Evolutionary conservation across 2,888 invertebrate genomes (phyloP).

Genomic region (Eristalis pertinax): DNA sequence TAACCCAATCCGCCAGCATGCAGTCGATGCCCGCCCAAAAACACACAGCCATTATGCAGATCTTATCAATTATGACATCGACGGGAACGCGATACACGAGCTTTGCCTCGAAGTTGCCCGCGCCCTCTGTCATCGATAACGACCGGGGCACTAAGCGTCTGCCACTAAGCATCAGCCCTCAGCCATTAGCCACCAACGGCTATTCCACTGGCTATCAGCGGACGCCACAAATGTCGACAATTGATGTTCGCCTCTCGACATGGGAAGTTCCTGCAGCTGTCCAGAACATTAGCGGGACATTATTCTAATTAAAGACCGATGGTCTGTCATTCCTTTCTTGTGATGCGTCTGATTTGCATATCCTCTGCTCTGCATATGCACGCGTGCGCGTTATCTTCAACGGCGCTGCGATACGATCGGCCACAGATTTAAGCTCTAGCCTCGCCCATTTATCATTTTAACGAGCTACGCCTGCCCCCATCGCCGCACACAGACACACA

Average conservation of each 20-base stretch:
- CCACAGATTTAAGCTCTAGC: constrained; percentile 30
- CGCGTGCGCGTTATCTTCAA: constrained; percentile 29
- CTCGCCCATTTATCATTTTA: constrained; percentile 47
- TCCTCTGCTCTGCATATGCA: constrained; percentile 21
- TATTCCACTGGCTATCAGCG: no score
- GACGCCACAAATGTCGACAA: not conserved
- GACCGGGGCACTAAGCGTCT: constrained; percentile 23
- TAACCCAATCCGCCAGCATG: constrained; percentile 51
- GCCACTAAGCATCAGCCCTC: not conserved
- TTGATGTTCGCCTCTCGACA: not conserved
- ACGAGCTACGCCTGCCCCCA: constrained; percentile 18
- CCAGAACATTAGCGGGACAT: constrained; percentile 41
- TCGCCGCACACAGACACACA: not conserved
- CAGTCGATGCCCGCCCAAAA: constrained; percentile 25
- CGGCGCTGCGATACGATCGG: constrained; percentile 23
- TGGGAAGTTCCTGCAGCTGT: constrained; percentile 4
- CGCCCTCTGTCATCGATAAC: constrained; percentile 62
- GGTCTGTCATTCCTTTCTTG: constrained; percentile 56
- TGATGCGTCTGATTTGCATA: constrained; percentile 61
- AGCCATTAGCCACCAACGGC: constrained; percentile 1
- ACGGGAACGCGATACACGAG: constrained; percentile 32
- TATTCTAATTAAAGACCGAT: constrained; percentile 58
- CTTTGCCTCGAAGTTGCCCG: constrained; percentile 41
- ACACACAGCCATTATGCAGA: constrained; percentile 56
- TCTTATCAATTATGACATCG: constrained; percentile 57